A percentile compares a stretch with the other conserved stretches of the same genome.
Conservation (phyloP, 2,797 vertebrate genomes). For the Coracias cyanogaster region DNA sequence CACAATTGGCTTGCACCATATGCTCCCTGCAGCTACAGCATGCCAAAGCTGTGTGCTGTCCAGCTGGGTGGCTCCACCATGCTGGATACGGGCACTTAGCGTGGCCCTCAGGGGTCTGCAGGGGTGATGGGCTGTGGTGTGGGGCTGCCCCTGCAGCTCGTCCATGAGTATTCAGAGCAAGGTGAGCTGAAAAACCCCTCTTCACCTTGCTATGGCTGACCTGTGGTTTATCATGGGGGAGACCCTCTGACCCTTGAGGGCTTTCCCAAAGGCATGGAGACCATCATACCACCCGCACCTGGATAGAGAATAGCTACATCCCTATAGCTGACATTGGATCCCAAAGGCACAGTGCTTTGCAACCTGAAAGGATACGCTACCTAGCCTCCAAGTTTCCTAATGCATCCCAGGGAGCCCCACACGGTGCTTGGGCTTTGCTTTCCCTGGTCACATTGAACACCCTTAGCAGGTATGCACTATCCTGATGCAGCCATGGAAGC, state of each 20-base stretch:
- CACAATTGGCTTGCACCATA: fast-evolving
- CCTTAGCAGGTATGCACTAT: background rate
- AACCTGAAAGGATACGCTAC: fast-evolving
- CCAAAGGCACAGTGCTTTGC: background rate
- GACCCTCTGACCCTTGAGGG: background rate
- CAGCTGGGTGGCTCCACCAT: fast-evolving
- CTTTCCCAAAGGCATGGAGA: background rate
- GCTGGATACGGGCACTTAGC: fast-evolving
- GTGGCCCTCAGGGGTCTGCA: background rate
- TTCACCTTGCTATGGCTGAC: background rate
- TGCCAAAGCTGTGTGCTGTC: fast-evolving
- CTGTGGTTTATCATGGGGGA: background rate
- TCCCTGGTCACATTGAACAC: background rate
- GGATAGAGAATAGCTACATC: background rate
- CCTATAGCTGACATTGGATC: background rate
- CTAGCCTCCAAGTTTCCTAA: background rate
- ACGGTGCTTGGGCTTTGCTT: background rate
- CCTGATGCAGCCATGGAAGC: background rate
- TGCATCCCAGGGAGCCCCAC: fast-evolving
- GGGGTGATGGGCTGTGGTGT: background rate
- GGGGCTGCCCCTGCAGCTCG: background rate
- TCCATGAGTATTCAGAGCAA: background rate
- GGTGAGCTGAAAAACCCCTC: background rate
- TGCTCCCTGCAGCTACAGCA: fast-evolving
- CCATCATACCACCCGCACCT: background rate